Evolutionary conservation across 2,888 invertebrate species (phyloP).

Genomic region (Carterocephalus palaemon): DNA sequence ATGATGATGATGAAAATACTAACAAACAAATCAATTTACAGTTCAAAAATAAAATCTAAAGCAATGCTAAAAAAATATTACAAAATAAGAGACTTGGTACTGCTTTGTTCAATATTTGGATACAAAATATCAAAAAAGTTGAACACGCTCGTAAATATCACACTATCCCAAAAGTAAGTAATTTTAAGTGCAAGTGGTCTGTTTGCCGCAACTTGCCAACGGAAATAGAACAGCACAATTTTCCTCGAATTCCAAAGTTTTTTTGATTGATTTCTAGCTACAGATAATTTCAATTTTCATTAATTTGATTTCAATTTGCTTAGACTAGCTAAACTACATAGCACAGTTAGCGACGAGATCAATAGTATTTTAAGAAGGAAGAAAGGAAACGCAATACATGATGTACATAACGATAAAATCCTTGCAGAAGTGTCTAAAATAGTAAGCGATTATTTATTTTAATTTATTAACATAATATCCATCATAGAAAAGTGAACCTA

Average conservation of each 20-base stretch:
- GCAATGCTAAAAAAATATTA: constrained; percentile 20
- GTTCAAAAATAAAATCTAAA: constrained; percentile 20
- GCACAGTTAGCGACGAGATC: constrained; percentile 48
- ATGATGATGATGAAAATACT: too few relatives aligned
- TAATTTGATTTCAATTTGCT: constrained; percentile 25
- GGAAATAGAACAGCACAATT: too few relatives aligned
- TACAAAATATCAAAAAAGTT: constrained; percentile 46
- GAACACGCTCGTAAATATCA: constrained; percentile 40
- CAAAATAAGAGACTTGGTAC: constrained; percentile 32
- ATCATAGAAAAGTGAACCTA: too few relatives aligned
- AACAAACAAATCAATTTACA: too few relatives aligned
- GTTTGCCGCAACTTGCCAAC: too few relatives aligned
- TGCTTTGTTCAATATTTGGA: constrained; percentile 48
- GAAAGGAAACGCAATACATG: constrained; percentile 29
- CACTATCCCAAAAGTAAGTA: constrained; percentile 49
- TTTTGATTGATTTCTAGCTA: not conserved
- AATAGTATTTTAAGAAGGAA: constrained; percentile 34
- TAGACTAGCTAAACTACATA: constrained; percentile 48
- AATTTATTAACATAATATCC: too few relatives aligned
- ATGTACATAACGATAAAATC: constrained; percentile 35
- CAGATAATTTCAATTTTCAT: not conserved
- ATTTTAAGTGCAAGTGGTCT: too few relatives aligned
- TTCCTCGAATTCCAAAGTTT: not conserved
- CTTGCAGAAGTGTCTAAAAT: constrained; percentile 47
- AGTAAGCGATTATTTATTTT: too few relatives aligned